phyloP scores from a whole-genome alignment of 1,140 invertebrate species.

The Anthonomus grandis region DNA sequence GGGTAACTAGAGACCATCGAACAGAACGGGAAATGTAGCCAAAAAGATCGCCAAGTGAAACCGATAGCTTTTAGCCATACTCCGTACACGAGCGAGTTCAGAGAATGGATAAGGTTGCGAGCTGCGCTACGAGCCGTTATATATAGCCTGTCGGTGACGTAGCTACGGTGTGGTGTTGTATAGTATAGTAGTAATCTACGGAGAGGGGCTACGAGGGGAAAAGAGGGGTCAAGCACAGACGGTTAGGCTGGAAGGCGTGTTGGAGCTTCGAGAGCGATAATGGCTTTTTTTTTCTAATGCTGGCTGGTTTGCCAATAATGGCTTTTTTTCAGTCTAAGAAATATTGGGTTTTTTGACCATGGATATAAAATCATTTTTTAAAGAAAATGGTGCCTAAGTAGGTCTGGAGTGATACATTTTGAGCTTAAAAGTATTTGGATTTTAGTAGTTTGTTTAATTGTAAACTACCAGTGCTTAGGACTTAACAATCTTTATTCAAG shows the following conservation, averaged over 20 bases:
- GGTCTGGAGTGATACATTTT: too few species aligned
- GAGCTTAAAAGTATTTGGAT: too few species aligned
- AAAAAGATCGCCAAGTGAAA: constrained; percentile 14
- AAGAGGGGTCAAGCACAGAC: background rate
- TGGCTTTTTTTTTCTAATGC: too few species aligned
- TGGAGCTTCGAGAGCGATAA: background rate
- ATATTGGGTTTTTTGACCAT: too few species aligned
- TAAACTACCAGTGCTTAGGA: too few species aligned
- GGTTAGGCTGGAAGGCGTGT: background rate
- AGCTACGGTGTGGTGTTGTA: background rate
- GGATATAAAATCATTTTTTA: too few species aligned
- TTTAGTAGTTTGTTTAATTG: too few species aligned
- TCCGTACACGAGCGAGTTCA: constrained; percentile 2
- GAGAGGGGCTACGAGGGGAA: background rate
- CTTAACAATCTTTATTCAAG: too few species aligned
- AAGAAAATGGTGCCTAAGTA: too few species aligned
- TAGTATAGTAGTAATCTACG: constrained; percentile 1
- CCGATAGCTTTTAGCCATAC: constrained; percentile 23
- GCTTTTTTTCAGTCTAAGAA: too few species aligned
- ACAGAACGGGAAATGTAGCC: constrained; percentile 10
- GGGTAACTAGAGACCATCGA: constrained; percentile 17
- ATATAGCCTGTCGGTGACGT: constrained; percentile 5
- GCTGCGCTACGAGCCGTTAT: background rate
- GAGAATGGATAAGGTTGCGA: constrained; percentile 5
- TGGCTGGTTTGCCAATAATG: too few species aligned